Conservation (phyloP, 1,140 invertebrate species). For the Penaeus indicus region DNA sequence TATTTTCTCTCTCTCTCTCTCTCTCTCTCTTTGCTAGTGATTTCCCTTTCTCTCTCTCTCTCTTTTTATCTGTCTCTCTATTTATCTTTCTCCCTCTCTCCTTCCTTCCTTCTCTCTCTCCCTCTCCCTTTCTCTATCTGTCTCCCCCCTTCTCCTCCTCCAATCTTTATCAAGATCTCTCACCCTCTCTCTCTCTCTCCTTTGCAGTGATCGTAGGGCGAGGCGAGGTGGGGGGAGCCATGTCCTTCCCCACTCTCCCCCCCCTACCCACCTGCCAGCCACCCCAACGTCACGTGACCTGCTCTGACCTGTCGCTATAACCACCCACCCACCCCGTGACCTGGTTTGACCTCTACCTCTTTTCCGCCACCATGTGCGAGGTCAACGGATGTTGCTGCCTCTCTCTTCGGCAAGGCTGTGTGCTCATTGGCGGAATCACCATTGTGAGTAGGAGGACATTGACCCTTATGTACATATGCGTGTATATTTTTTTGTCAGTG, state of each 20-base stretch:
- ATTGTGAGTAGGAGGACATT: constrained; percentile 32
- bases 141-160: background rate
- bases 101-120: background rate
- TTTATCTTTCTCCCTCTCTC: constrained; percentile 20
- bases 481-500: background rate
- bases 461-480: background rate
- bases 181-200: constrained; percentile 14
- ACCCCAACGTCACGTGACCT: constrained; percentile 9
- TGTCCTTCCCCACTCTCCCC: background rate
- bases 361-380: constrained; percentile 50
- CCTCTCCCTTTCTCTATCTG: background rate
- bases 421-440: constrained; percentile 57
- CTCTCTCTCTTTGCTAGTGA: too few relatives aligned
- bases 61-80: constrained; percentile 29
- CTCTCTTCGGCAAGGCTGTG: constrained; percentile 53
- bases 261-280: background rate
- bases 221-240: background rate
- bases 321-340: background rate
- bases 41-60: constrained; percentile 22
- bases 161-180: background rate
- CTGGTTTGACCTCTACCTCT: constrained; percentile 34
- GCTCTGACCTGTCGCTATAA: background rate
- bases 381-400: constrained; percentile 54
- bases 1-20: too few relatives aligned
- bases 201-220: background rate